Evolutionary conservation across 30 jellyfish, hydroid and myxozoan genomes (phyloP), one percentile per base, ranked within the genome.

Genomic region (Nemopilema nomurai): DNA sequence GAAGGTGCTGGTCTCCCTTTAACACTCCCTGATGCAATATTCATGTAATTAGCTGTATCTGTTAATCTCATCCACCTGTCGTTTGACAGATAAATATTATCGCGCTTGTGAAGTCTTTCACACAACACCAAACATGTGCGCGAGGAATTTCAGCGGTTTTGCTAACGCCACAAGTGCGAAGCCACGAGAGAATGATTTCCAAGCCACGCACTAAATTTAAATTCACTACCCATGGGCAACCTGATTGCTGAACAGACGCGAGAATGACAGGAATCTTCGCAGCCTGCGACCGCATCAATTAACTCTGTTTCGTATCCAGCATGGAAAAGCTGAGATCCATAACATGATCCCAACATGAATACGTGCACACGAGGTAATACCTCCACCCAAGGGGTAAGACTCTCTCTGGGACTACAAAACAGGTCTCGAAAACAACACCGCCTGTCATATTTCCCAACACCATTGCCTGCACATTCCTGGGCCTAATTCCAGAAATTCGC

Each of bases 31-130:
- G 4, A 7, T 25, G 81, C 28, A 24, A 71, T 71, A 24, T 71
- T 71, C 24, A 71, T 62, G 65, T 16, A 71, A 71, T 71, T 28
- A 8, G 28, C 41, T 27, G 66, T 30, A 71, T 18, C 27, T 26
- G 81, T 27, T 71, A 71, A 71, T 71, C 81, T 71, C 21, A 27
- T 71, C 81, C 81, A 71, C 66, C 81, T 71, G 81, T 30, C 65
- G 3, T 18, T 8, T 22, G 25, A 41, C 57, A 41, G 57, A 41
- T 41, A 41, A 41, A 41, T 41, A 41, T 41, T 41, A 41, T 41
- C 57, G 13, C 13, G 57, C 57, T 3, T 3, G 13, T 3, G 13
- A 41, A 6, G 57, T 41, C 57, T 41, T 3, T 41, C 18, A 16
- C 64, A 71, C 64, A 28, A 71, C 4, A 71, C 81, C 81, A 19